Percentiles rank a stretch among this genome's conserved stretches.
These are phyloP conservation scores for Rhinichthys osculus DNA, from an alignment of 2,797 vertebrate genomes.

Conservation along the genomic window DNA sequence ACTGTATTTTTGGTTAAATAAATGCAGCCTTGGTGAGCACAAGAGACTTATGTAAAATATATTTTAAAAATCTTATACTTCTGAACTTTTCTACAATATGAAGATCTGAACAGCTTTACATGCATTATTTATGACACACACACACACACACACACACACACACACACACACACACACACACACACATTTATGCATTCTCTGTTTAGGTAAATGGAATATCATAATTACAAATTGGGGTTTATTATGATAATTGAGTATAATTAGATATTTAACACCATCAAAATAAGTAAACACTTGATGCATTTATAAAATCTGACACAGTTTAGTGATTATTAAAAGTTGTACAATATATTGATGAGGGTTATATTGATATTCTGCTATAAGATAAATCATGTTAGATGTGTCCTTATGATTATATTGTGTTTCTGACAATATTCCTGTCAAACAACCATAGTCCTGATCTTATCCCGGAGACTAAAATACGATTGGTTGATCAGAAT, in stretches of 20 bases:
- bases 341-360: too few relatives aligned
- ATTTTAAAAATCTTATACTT: background rate
- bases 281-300: background rate
- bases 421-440: too few relatives aligned
- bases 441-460: background rate
- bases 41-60: background rate
- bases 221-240: background rate
- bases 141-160: too few relatives aligned
- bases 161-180: background rate
- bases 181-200: background rate
- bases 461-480: background rate
- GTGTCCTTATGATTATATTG: background rate
- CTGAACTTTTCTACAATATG: background rate
- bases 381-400: background rate
- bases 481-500: background rate
- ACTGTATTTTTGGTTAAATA: background rate
- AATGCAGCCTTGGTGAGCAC: background rate
- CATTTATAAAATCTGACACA: background rate
- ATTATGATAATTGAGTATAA: background rate
- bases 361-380: background rate
- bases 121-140: background rate
- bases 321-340: background rate
- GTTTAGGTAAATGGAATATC: background rate
- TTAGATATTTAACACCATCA: background rate
- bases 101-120: background rate